These are phyloP conservation scores for Notospermus geniculatus DNA, from an alignment of 1,140 invertebrate genomes.

Conservation along the genomic window DNA sequence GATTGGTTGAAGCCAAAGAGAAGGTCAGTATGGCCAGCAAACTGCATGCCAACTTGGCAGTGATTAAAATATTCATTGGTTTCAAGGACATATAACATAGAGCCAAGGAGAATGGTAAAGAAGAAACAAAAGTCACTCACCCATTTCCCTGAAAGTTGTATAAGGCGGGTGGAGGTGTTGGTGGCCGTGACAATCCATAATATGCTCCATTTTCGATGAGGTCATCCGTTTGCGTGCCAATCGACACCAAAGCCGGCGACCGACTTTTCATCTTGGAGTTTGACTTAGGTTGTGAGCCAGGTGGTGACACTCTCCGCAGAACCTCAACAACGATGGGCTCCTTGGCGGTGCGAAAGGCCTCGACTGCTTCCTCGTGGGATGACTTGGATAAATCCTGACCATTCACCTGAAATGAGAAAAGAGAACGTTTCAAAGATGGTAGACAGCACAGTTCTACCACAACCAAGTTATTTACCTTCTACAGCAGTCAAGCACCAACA, in stretches of 20 bases:
- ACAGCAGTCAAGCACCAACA: too few relatives aligned
- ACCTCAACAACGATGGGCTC: slow-evolving; percentile 74
- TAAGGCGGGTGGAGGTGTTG: slow-evolving; percentile 43
- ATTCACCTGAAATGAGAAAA: slow-evolving; percentile 64
- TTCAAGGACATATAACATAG: too few relatives aligned
- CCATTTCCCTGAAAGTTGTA: slow-evolving; percentile 38
- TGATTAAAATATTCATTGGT: too few relatives aligned
- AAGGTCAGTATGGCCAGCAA: too few relatives aligned
- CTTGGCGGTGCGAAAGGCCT: slow-evolving; percentile 68
- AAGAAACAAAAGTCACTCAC: too few relatives aligned
- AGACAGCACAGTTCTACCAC: too few relatives aligned
- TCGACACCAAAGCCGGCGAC: slow-evolving; percentile 38
- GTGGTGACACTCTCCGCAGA: slow-evolving; percentile 56
- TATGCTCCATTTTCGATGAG: slow-evolving; percentile 29
- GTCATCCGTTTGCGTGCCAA: slow-evolving; percentile 53
- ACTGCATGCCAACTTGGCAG: too few relatives aligned
- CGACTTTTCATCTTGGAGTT: slow-evolving; percentile 23
- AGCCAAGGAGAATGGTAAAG: too few relatives aligned
- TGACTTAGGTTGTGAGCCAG: not conserved
- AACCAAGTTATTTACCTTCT: too few relatives aligned
- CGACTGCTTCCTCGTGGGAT: slow-evolving; percentile 70
- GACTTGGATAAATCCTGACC: slow-evolving; percentile 67
- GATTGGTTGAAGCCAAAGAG: too few relatives aligned
- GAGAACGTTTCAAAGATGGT: not conserved
- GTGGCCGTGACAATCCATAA: slow-evolving; percentile 44